Conservation (phyloP, 2,888 invertebrate genomes). For the Drosophila koepferae region DNA sequence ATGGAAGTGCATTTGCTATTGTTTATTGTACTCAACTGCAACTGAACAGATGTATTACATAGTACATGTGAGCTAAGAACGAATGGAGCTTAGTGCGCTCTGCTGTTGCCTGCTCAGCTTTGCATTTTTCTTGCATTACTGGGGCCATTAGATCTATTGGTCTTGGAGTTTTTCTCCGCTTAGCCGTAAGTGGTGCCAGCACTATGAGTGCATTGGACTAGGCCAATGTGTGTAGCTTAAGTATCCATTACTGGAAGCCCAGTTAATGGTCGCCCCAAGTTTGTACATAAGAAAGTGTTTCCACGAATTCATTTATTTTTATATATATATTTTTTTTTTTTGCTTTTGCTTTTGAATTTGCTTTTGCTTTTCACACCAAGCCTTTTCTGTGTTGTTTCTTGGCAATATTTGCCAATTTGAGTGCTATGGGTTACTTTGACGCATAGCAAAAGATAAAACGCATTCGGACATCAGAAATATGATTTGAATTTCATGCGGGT, state of each 20-base stretch:
- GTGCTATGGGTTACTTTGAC: slow-evolving; percentile 73
- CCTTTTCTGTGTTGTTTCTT: slow-evolving; percentile 42
- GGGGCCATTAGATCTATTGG: slow-evolving; percentile 13
- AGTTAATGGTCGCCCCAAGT: slow-evolving; percentile 62
- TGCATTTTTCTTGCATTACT: not conserved
- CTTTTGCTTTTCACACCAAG: slow-evolving; percentile 69
- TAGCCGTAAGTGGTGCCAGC: slow-evolving; percentile 3
- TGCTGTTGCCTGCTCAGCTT: not conserved
- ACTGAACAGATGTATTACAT: not conserved
- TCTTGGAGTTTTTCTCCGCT: not conserved
- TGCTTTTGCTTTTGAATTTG: slow-evolving; percentile 14
- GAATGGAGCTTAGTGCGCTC: not conserved
- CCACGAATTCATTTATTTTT: slow-evolving; percentile 47
- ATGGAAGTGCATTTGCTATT: not conserved
- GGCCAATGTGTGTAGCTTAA: slow-evolving; percentile 37
- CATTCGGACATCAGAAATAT: slow-evolving; percentile 35
- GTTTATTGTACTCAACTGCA: not conserved
- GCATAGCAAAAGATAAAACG: slow-evolving; percentile 51
- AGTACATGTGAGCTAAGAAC: not conserved
- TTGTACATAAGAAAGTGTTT: slow-evolving; percentile 52
- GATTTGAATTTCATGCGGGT: slow-evolving; percentile 56
- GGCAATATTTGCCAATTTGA: slow-evolving; percentile 66
- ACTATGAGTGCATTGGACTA: not conserved
- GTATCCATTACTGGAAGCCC: slow-evolving; percentile 57
- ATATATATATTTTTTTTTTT: not conserved